Base-by-base conservation (phyloP, 2,113 vertebrate species). In the Hymenochirus boettgeri region DNA sequence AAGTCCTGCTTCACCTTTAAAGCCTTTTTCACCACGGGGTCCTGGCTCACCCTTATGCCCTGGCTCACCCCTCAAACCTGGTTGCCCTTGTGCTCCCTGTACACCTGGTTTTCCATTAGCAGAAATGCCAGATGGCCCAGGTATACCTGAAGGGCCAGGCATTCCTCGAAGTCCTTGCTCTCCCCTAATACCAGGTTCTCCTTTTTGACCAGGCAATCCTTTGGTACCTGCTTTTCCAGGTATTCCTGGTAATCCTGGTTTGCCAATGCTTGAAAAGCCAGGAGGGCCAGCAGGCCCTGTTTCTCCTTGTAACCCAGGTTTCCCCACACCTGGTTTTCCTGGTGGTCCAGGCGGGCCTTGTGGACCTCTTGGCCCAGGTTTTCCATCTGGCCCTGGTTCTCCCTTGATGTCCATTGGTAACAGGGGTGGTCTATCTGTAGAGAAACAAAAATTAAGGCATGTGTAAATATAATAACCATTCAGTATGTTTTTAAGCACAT, bases 101-200 rank as follows among this genome's bases (percentile, higher is more conserved):
- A 89, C 79, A 2, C 96, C 96, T 13, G 94, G 95, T 77, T 98
- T 98, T 8, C 96, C 96, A n/a, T 92, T 93, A 25, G 96, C 80
- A 4, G 96, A 91, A 57, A 99, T 83, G 47, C 96, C 96, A 1
- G 92, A 88, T 2, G 94, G 93, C 1, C 96, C 96, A 1, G 96
- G 96, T n/a, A 92, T 81, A 26, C 96, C 96, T 0, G 94, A 85
- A 1, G 91, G 91, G 1, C 96, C 96, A 0, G 91, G 83, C 8
- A 85, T 83, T 3, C 96, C 96, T 72, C 93, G 79, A 24, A 82
- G 82, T 22, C 96, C 96, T 72, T 91, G 91, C 64, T 95, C 93
- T 74, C 93, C 93, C 54, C 83, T 77, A 25, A 81, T 85, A 45
- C 93, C 93, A 0, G 77, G 73, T 55, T 93, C 93, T 0, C 93